Percentiles rank a stretch among this genome's conserved stretches.
These are phyloP conservation scores for Pararge aegeria DNA, from an alignment of 1,140 invertebrate species.

Conservation along the genomic window DNA sequence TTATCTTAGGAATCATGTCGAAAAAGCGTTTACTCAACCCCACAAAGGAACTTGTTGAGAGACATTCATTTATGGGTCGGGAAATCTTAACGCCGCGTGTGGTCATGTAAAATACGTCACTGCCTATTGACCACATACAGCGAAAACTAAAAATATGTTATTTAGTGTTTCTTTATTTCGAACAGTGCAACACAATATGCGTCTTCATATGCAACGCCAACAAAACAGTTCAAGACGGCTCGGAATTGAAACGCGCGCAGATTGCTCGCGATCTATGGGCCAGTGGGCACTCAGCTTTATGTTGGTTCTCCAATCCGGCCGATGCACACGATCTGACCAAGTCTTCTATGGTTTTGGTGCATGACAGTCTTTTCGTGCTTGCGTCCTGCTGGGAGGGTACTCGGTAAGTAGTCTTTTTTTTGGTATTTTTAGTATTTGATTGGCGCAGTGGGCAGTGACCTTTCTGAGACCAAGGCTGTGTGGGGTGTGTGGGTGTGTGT, in stretches of 20 bases:
- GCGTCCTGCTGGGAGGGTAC: slow-evolving; percentile 41
- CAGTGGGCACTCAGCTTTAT: slow-evolving; percentile 23
- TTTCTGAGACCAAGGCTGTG: too few species aligned
- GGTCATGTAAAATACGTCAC: too few species aligned
- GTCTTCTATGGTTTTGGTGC: slow-evolving; percentile 34
- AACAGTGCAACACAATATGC: slow-evolving; percentile 32
- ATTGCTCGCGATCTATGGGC: slow-evolving; percentile 49
- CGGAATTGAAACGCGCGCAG: slow-evolving; percentile 27
- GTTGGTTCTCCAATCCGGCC: slow-evolving; percentile 24
- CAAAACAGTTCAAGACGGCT: slow-evolving; percentile 31
- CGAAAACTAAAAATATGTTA: too few species aligned
- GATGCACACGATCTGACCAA: slow-evolving; percentile 42
- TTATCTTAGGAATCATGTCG: too few species aligned
- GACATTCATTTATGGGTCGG: too few species aligned
- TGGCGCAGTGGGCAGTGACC: too few species aligned
- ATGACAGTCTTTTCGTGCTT: slow-evolving; percentile 35
- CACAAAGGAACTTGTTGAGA: too few species aligned
- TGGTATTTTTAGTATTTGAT: too few species aligned
- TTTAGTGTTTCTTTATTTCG: slow-evolving; percentile 3
- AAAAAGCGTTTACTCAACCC: too few species aligned
- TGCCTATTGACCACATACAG: too few species aligned
- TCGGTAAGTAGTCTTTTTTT: slow-evolving; percentile 26
- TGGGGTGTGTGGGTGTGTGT: too few species aligned
- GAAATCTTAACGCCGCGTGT: too few species aligned
- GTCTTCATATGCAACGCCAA: slow-evolving; percentile 42